phyloP scores from a whole-genome alignment of 1,140 invertebrate species.

The Hylyphantes graminicola region DNA sequence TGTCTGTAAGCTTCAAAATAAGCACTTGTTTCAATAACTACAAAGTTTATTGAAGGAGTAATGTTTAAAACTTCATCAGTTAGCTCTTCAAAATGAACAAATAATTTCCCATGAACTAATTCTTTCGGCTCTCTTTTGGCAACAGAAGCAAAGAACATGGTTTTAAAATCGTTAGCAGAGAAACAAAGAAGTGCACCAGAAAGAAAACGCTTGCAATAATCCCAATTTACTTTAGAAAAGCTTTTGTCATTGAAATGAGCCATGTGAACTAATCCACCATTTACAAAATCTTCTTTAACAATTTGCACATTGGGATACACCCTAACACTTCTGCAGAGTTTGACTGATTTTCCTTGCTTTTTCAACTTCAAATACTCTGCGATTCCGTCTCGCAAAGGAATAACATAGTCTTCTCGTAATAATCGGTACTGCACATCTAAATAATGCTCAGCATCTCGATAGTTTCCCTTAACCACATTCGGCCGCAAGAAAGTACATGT shows the following conservation, averaged over 20 bases:
- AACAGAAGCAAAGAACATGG: constrained; percentile 77
- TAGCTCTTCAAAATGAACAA: constrained; percentile 38
- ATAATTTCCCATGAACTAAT: constrained; percentile 65
- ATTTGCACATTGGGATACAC: constrained; percentile 17
- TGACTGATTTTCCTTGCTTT: background rate
- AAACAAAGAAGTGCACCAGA: constrained; percentile 80
- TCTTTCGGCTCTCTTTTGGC: constrained; percentile 71
- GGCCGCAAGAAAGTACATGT: constrained; percentile 70
- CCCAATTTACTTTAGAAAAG: constrained; percentile 31
- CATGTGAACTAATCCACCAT: constrained; percentile 10
- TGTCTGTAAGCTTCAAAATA: constrained; percentile 71
- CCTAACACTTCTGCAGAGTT: constrained; percentile 8
- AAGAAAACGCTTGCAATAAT: constrained; percentile 72
- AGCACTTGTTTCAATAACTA: constrained; percentile 70
- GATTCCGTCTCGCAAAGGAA: constrained; percentile 67
- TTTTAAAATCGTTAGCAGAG: constrained; percentile 76
- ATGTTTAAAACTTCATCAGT: constrained; percentile 28
- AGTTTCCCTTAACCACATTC: constrained; percentile 73
- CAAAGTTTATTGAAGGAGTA: constrained; percentile 47
- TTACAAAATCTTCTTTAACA: background rate
- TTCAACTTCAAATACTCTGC: background rate
- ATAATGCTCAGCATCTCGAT: constrained; percentile 75
- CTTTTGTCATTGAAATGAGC: background rate
- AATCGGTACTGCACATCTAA: constrained; percentile 82
- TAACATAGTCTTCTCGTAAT: constrained; percentile 76